These are phyloP conservation scores for Archips xylosteana DNA, from an alignment of 2,888 invertebrate genomes.

Conservation along the genomic window DNA sequence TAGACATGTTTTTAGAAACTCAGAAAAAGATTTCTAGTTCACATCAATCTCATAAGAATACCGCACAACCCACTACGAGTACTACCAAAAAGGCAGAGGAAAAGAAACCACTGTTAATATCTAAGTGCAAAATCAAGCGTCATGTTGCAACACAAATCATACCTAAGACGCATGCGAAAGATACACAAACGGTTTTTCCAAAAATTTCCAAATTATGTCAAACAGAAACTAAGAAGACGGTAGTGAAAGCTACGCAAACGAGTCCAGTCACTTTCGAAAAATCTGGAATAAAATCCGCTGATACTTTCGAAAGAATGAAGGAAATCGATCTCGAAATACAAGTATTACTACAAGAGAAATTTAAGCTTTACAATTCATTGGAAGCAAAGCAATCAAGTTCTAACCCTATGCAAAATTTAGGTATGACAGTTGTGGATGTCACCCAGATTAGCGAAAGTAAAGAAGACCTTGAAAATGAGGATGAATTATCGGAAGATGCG, in stretches of 20 bases:
- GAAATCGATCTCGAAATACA: conserved; percentile 87
- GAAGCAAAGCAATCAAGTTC: conserved; percentile 66
- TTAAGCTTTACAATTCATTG: conserved; percentile 83
- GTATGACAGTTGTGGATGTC: conserved; percentile 77
- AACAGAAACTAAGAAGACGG: conserved; percentile 58
- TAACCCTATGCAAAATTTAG: conserved; percentile 66
- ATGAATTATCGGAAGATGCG: conserved; percentile 58
- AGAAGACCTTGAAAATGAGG: conserved; percentile 48
- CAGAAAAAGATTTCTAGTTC: conserved; percentile 60
- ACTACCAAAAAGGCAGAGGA: conserved; percentile 48
- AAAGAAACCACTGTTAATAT: conserved; percentile 40
- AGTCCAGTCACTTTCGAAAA: conserved; percentile 54
- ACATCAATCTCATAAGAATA: conserved; percentile 71
- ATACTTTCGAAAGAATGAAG: conserved; percentile 84
- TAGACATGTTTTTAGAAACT: conserved; percentile 74
- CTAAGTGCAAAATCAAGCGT: conserved; percentile 47
- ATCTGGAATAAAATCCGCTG: conserved; percentile 54
- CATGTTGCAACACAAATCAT: conserved; percentile 60
- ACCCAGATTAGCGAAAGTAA: conserved; percentile 53
- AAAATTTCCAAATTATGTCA: conserved; percentile 58
- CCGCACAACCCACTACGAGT: conserved; percentile 51
- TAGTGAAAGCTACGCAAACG: conserved; percentile 64
- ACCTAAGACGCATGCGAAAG: conserved; percentile 57
- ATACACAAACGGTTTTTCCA: conserved; percentile 61
- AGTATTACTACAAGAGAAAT: conserved; percentile 84